Percentiles rank a stretch among this genome's conserved stretches.
These are phyloP conservation scores for Hirtodrosophila duncani DNA, from an alignment of 2,888 invertebrate genomes.

Conservation along the genomic window DNA sequence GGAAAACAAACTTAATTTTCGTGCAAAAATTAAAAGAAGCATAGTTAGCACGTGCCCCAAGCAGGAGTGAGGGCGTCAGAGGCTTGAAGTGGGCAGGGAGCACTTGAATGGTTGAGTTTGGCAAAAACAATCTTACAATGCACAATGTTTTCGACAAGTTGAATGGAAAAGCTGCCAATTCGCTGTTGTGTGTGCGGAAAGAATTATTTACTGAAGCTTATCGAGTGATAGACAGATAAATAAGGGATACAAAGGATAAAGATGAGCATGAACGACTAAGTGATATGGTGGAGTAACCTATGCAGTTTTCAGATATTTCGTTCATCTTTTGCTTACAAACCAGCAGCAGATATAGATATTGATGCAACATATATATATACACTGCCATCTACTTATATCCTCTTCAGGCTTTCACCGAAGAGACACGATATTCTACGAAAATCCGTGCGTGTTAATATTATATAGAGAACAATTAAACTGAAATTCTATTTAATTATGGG, in stretches of 20 bases:
- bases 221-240: slow-evolving; percentile 25
- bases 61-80: neutral
- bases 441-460: slow-evolving; percentile 57
- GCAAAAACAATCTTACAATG: neutral
- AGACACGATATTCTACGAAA: too few relatives aligned
- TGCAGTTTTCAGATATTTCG: too few relatives aligned
- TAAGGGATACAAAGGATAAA: slow-evolving; percentile 22
- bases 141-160: slow-evolving; percentile 47
- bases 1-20: slow-evolving; percentile 71
- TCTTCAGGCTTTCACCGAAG: too few relatives aligned
- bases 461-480: slow-evolving; percentile 56
- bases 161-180: slow-evolving; percentile 60
- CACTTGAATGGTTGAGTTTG: neutral
- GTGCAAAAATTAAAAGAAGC: slow-evolving; percentile 51
- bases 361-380: too few relatives aligned
- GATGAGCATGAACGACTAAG: neutral
- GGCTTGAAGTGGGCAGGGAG: too few relatives aligned
- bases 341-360: too few relatives aligned
- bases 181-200: slow-evolving; percentile 28
- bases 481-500: slow-evolving; percentile 65
- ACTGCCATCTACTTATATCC: too few relatives aligned
- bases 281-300: too few relatives aligned
- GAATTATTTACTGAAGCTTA: slow-evolving; percentile 45
- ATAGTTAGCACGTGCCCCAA: slow-evolving; percentile 12
- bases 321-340: too few relatives aligned